These are phyloP conservation scores for Sebastes cheni DNA, from an alignment of 2,797 vertebrate genomes.

Conservation along the genomic window DNA sequence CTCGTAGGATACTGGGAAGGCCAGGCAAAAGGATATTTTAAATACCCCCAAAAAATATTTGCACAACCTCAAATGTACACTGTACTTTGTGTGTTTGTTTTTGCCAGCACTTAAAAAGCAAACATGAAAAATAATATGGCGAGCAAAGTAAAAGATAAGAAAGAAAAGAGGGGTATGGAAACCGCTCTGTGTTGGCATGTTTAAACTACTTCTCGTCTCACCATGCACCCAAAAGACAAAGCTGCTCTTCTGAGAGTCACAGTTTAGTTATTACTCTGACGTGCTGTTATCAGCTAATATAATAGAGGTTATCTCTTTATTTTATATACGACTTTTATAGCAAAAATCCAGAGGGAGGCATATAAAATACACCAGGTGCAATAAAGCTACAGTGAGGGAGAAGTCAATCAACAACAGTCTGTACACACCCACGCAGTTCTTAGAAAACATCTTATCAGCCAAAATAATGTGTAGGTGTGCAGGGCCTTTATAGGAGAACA, in stretches of 20 bases:
- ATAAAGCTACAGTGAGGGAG: background rate
- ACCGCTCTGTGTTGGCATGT: background rate
- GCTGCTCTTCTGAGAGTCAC: background rate
- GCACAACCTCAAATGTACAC: background rate
- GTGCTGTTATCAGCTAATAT: background rate
- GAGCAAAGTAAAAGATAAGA: background rate
- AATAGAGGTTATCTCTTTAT: background rate
- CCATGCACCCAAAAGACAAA: background rate
- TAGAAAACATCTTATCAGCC: background rate
- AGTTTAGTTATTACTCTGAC: background rate
- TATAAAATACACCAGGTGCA: background rate
- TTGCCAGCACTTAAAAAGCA: background rate
- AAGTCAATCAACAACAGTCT: background rate
- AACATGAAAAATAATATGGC: background rate
- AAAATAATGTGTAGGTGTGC: background rate
- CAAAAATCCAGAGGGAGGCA: background rate
- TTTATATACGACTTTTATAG: background rate
- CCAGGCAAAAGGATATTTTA: background rate
- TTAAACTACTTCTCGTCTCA: background rate
- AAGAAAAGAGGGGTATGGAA: background rate
- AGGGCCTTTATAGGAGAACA: background rate
- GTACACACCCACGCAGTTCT: background rate
- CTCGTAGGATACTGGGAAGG: background rate
- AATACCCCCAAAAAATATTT: background rate
- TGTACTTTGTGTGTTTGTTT: background rate